phyloP scores from a whole-genome alignment of 2,113 vertebrate species.

The Phodopus roborovskii region DNA sequence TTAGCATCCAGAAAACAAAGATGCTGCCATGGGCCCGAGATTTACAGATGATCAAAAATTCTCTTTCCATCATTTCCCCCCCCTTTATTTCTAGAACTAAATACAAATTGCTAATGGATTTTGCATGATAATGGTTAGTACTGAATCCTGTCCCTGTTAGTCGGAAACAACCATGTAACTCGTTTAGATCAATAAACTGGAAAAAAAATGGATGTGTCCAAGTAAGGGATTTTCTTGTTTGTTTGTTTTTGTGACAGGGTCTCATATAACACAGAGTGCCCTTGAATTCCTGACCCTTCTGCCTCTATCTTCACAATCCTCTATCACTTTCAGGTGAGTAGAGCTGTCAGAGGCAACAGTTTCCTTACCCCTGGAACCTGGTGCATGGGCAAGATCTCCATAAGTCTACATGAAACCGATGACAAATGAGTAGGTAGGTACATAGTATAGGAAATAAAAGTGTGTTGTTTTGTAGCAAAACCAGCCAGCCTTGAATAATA shows the following conservation, averaged over 20 bases:
- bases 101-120: background rate
- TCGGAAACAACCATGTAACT: background rate
- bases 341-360: background rate
- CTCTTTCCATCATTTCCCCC: background rate
- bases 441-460: background rate
- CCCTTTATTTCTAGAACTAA: slow-evolving; percentile 14
- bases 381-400: background rate
- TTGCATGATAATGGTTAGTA: background rate
- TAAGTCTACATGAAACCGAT: background rate
- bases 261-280: background rate
- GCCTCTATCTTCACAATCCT: background rate
- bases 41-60: background rate
- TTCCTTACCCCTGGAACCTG: background rate
- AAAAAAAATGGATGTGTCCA: too few relatives aligned
- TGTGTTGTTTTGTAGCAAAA: background rate
- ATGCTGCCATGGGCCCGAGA: background rate
- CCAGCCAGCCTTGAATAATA: background rate
- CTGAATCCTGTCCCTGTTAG: background rate
- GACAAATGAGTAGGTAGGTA: too few relatives aligned
- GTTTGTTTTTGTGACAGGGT: background rate
- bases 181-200: background rate
- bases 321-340: background rate
- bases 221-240: background rate
- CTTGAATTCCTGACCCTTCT: background rate
- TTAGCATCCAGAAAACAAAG: slow-evolving; percentile 23